Base-by-base conservation (phyloP, 2,888 invertebrate species). In the Aphodius granarius region DNA sequence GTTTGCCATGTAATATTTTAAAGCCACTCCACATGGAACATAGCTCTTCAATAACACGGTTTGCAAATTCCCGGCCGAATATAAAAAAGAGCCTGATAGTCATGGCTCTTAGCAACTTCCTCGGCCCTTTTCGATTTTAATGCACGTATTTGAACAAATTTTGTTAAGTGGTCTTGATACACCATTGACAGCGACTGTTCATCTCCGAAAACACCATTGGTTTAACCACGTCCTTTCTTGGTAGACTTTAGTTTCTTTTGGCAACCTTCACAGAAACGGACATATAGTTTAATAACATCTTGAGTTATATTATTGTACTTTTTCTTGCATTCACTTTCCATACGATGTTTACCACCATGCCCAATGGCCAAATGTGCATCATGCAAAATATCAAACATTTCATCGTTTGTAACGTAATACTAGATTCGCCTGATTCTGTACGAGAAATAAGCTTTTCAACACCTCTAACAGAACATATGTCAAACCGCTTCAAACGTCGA, bases 1-100 rank as follows among this genome's bases (percentile, higher is more conserved):
- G 83, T 80, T 86, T 84, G 19, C 85, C 84, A 68, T 85, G 84
- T 23, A 86, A 82, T 62, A 86, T 83, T 82, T 86, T 86, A 16
- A 81, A 63, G 72, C 79, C 83, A 13, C 79, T 77, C 84, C 85
- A 86, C 78, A 84, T 79, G 5, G 2, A 15, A 72, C 79, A 79
- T 84, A 83, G 23, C 72, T 83, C 79, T 64, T 78, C 72, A 62
- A 83, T 80, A 62, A 83, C 71, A 66, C 76, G 23, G 73, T 82
- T 84, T 21, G 74, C 78, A 80, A 86, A 86, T 77, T 85, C 84
- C 62, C 83, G 72, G 5, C 84, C 85, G 78, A 71, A 74, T 62
- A 71, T 75, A 71, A 72, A 71, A 75, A 62, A 62, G 64, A 22
- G 22, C 63, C 71, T 71, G 18, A 62, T 20, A 62, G n/a, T 18